phyloP scores from a whole-genome alignment of 2,113 vertebrate species.

The Aspidoscelis tigris region DNA sequence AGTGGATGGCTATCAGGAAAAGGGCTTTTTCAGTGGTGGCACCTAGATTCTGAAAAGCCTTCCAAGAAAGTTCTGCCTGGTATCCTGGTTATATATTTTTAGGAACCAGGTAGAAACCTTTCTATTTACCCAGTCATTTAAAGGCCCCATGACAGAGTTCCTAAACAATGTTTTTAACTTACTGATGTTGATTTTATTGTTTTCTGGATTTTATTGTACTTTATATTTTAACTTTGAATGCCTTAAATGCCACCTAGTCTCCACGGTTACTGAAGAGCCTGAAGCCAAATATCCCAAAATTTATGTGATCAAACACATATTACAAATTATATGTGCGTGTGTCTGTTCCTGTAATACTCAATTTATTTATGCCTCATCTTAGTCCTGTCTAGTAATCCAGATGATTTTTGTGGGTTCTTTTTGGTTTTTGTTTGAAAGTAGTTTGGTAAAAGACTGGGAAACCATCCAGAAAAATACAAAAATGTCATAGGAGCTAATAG shows the following conservation, averaged over 20 bases:
- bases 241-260: neutral
- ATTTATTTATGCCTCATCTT: neutral
- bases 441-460: neutral
- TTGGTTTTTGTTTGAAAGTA: neutral
- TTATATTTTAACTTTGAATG: neutral
- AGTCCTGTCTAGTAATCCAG: neutral
- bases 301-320: neutral
- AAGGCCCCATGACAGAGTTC: too few relatives aligned
- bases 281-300: neutral
- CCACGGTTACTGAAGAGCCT: neutral
- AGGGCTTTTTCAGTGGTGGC: too few relatives aligned
- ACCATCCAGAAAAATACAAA: neutral
- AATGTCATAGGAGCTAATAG: neutral
- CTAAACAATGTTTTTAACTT: too few relatives aligned
- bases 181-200: too few relatives aligned
- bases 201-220: too few relatives aligned
- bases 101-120: too few relatives aligned
- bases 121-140: too few relatives aligned
- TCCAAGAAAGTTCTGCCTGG: too few relatives aligned
- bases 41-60: too few relatives aligned
- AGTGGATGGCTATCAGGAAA: too few relatives aligned
- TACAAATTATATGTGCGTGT: too few relatives aligned
- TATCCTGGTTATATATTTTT: too few relatives aligned
- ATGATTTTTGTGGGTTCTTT: neutral
- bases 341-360: neutral